These are phyloP conservation scores for Trichopoda pennipes DNA, from an alignment of 2,888 invertebrate genomes.

Conservation along the genomic window DNA sequence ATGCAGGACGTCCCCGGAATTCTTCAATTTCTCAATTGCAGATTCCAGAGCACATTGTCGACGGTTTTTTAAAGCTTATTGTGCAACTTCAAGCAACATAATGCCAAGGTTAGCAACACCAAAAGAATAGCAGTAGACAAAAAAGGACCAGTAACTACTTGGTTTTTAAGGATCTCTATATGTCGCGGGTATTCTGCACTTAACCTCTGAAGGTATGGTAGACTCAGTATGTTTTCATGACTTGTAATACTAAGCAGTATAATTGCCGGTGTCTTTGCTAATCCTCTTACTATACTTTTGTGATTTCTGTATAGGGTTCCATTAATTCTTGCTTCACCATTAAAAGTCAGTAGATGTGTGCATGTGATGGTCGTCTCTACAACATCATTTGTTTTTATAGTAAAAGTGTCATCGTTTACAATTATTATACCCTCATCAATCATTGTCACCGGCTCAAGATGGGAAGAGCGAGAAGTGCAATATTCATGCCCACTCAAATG, in stretches of 20 bases:
- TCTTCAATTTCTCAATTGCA: constrained; percentile 12
- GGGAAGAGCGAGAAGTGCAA: constrained; percentile 54
- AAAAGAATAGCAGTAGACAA: constrained; percentile 7
- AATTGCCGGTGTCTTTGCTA: constrained; percentile 3
- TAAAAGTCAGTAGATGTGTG: constrained; percentile 55
- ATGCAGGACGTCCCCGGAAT: neutral
- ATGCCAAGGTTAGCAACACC: too few relatives aligned
- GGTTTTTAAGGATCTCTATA: constrained; percentile 40
- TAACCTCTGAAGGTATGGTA: constrained; percentile 39
- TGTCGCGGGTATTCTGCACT: constrained; percentile 48
- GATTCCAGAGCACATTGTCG: too few relatives aligned
- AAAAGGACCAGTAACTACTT: constrained; percentile 40
- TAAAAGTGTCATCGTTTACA: constrained; percentile 49
- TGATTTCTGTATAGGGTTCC: constrained; percentile 14
- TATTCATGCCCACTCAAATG: constrained; percentile 55
- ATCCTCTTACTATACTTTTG: too few relatives aligned
- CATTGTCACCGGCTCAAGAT: too few relatives aligned
- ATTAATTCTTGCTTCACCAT: constrained; percentile 48
- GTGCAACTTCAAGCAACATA: too few relatives aligned
- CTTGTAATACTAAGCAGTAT: constrained; percentile 57
- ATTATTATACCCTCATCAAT: constrained; percentile 58
- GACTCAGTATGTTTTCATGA: constrained; percentile 59
- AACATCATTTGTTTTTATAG: constrained; percentile 40
- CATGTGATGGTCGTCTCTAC: too few relatives aligned
- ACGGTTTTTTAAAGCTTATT: too few relatives aligned